A percentile compares a stretch with the other conserved stretches of the same genome.
Conservation (phyloP, 1,140 invertebrate genomes). For the Lycorma delicatula region DNA sequence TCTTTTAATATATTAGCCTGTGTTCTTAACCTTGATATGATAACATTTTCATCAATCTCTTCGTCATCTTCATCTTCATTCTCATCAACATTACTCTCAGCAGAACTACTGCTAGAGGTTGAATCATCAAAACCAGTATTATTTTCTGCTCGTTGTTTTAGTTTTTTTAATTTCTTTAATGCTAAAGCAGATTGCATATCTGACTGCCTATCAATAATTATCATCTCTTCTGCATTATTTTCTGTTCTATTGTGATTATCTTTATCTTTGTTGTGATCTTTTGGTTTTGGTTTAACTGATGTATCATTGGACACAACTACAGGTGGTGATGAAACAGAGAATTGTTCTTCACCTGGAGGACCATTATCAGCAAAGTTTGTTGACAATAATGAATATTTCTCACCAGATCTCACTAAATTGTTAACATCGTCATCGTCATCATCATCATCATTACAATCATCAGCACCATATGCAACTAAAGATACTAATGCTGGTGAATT, state of each 20-base stretch:
- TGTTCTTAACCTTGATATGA: conserved; percentile 37
- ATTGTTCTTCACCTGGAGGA: conserved; percentile 10
- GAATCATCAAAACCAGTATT: too few species aligned
- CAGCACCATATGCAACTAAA: too few species aligned
- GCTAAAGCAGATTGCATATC: too few species aligned
- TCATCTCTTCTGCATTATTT: neutral
- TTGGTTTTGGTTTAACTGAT: neutral
- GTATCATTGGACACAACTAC: neutral
- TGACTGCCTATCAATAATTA: neutral
- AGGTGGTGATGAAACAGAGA: too few species aligned
- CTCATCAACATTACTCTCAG: conserved; percentile 27
- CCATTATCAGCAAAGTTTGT: conserved; percentile 3
- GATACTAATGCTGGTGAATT: too few species aligned
- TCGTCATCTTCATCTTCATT: conserved; percentile 35
- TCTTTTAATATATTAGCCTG: conserved; percentile 39
- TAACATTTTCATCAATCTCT: conserved; percentile 36
- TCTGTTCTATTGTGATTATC: neutral
- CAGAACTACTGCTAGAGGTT: neutral
- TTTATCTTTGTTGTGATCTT: neutral
- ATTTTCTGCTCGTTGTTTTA: conserved; percentile 6
- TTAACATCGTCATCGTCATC: neutral
- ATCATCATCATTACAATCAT: too few species aligned
- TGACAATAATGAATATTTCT: neutral
- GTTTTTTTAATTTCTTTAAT: conserved; percentile 6
- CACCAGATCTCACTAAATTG: too few species aligned